These are phyloP conservation scores for Rhinogobio ventralis DNA, from an alignment of 2,797 vertebrate species.

Conservation along the genomic window DNA sequence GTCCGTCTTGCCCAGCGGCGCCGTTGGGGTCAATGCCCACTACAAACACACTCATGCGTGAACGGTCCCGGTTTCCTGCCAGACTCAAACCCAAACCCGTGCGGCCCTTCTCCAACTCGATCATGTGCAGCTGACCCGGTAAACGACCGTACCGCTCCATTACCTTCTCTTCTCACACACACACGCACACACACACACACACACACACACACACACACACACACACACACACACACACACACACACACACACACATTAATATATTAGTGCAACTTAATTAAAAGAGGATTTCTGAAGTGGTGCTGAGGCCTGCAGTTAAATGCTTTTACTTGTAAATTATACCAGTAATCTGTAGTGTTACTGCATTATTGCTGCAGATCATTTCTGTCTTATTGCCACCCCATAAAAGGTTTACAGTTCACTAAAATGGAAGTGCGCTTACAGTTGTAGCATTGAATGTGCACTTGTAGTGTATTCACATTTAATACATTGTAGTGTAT, in stretches of 20 bases:
- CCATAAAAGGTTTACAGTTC: not conserved
- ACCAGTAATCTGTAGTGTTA: not conserved
- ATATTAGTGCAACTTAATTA: not conserved
- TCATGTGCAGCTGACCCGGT: slow-evolving; percentile 87
- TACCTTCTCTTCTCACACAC: slow-evolving; percentile 81
- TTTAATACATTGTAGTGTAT: no score
- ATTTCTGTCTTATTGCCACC: not conserved
- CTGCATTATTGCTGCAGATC: not conserved
- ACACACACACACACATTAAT: slow-evolving; percentile 14
- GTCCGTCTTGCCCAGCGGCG: slow-evolving; percentile 90
- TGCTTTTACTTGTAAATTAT: not conserved
- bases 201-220: slow-evolving; percentile 12
- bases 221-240: slow-evolving; percentile 12
- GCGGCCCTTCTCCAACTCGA: slow-evolving; percentile 93
- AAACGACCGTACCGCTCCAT: slow-evolving; percentile 88
- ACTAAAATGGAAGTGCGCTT: not conserved
- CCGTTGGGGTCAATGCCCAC: slow-evolving; percentile 95
- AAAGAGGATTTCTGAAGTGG: not conserved
- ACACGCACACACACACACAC: slow-evolving; percentile 35
- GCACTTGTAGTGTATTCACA: not conserved
- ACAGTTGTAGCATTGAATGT: not conserved
- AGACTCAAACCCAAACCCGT: slow-evolving; percentile 95
- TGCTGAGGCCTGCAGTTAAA: not conserved
- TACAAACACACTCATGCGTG: slow-evolving; percentile 95
- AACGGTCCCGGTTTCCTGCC: slow-evolving; percentile 95